Percentiles rank a stretch among this genome's conserved stretches.
These are phyloP conservation scores for Gadus macrocephalus DNA, from an alignment of 2,113 vertebrate species.

Conservation along the genomic window DNA sequence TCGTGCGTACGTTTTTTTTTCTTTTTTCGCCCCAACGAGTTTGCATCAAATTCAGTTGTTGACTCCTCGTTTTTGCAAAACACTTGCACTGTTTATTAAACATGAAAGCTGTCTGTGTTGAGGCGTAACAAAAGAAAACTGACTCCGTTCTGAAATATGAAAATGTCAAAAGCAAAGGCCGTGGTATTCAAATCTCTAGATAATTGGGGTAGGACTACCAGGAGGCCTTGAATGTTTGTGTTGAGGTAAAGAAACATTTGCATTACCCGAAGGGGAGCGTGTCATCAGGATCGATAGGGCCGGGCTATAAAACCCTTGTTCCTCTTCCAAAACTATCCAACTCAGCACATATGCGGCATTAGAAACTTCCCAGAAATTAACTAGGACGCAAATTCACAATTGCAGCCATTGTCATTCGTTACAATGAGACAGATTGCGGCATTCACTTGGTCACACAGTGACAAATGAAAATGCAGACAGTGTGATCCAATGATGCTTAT, in stretches of 20 bases:
- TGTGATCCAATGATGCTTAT: constrained; percentile 4
- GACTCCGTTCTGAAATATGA: constrained; percentile 55
- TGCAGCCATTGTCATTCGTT: constrained; percentile 17
- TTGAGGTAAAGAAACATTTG: constrained; percentile 64
- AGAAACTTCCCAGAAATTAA: constrained; percentile 47
- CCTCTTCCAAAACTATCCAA: constrained; percentile 42
- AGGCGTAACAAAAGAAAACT: constrained; percentile 38
- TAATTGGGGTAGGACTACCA: constrained; percentile 63
- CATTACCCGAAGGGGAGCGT: constrained; percentile 62
- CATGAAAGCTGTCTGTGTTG: constrained; percentile 42
- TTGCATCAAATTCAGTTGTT: constrained; percentile 28
- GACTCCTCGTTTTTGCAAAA: constrained; percentile 7
- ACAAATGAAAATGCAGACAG: not conserved
- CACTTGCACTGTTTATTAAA: constrained; percentile 28
- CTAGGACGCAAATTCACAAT: constrained; percentile 27
- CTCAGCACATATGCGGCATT: constrained; percentile 53
- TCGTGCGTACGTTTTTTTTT: no score
- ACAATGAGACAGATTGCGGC: not conserved
- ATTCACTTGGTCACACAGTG: not conserved
- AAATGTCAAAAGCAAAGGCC: constrained; percentile 62
- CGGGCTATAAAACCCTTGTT: constrained; percentile 42
- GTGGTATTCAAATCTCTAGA: constrained; percentile 61
- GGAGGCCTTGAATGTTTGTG: constrained; percentile 57
- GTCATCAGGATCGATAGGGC: constrained; percentile 70
- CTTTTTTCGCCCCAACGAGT: not conserved